Evolutionary conservation across 2,797 vertebrate genomes (phyloP).

Genomic region (Chelmon rostratus): DNA sequence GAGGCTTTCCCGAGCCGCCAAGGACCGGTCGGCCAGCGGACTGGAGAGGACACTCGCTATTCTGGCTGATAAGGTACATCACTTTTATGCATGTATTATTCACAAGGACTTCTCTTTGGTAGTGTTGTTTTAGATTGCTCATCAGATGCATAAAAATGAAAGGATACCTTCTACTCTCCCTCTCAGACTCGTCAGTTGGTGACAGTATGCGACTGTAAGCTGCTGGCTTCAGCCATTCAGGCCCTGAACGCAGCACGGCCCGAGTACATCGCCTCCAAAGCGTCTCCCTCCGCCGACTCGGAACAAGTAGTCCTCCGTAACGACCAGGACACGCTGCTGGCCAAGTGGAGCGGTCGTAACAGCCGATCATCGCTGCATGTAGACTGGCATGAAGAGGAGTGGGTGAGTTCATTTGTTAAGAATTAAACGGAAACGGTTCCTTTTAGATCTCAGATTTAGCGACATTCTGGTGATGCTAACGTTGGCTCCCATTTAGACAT

Average conservation of each 20-base stretch:
- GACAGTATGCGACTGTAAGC: conserved; percentile 96
- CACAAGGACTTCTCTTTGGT: background rate
- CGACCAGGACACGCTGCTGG: conserved; percentile 96
- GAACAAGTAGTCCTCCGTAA: conserved; percentile 98
- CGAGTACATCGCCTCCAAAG: conserved; percentile 97
- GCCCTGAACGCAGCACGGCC: conserved; percentile 95
- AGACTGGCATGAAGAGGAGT: conserved; percentile 97
- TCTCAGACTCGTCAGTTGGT: conserved; percentile 95
- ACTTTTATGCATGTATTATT: fast-evolving
- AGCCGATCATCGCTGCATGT: conserved; percentile 93
- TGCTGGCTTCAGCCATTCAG: conserved; percentile 95
- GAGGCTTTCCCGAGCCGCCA: conserved; percentile 95
- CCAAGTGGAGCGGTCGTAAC: conserved; percentile 94
- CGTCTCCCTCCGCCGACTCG: conserved; percentile 92
- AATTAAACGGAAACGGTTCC: background rate
- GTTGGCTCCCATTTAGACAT: background rate
- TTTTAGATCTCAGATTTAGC: background rate
- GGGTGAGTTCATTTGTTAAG: conserved; percentile 84
- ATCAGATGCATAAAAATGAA: background rate
- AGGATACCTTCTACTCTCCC: background rate
- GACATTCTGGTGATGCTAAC: background rate
- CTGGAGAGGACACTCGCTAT: conserved; percentile 96
- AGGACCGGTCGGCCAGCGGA: conserved; percentile 94
- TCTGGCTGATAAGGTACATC: conserved; percentile 93
- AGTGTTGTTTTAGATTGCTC: background rate